Evolutionary conservation across 2,888 invertebrate genomes (phyloP).

Genomic region (Zygaena filipendulae): DNA sequence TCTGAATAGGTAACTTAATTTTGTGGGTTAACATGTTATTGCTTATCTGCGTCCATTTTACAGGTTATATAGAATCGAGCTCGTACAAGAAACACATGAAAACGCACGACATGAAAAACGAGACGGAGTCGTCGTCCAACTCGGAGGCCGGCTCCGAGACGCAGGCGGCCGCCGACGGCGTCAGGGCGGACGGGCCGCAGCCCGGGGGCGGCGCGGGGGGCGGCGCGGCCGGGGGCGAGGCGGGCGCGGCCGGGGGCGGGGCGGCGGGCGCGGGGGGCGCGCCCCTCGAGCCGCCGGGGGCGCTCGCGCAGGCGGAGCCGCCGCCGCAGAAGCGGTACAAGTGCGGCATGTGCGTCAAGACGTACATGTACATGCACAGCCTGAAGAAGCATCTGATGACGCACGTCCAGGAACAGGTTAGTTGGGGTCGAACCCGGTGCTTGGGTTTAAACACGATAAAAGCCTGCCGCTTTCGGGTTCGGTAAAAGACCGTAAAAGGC

Average conservation of each 20-base stretch:
- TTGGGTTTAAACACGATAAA: no score
- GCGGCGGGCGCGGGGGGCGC: constrained; percentile 4
- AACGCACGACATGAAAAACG: constrained; percentile 38
- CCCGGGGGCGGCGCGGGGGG: constrained; percentile 18
- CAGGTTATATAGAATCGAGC: constrained; percentile 49
- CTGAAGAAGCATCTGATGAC: constrained; percentile 57
- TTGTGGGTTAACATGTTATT: no score
- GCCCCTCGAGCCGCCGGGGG: constrained; percentile 9
- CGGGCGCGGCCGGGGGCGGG: constrained; percentile 4
- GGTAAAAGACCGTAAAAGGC: no score
- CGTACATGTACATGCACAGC: constrained; percentile 58
- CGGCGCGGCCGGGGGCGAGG: constrained; percentile 10
- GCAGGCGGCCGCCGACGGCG: constrained; percentile 5
- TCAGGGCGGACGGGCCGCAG: constrained; percentile 11
- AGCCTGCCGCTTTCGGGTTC: no score
- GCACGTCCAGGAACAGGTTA: constrained; percentile 43
- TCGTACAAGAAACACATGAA: constrained; percentile 56
- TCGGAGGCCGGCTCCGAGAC: constrained; percentile 24
- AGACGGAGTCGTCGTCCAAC: constrained; percentile 22
- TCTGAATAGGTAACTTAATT: no score
- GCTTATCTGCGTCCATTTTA: no score
- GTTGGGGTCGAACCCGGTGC: no score
- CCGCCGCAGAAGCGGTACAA: constrained; percentile 39
- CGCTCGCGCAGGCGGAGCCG: constrained; percentile 12
- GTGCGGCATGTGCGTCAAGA: constrained; percentile 54